These are phyloP conservation scores for Lophotriccus pileatus DNA, from an alignment of 2,797 vertebrate species.

Conservation along the genomic window DNA sequence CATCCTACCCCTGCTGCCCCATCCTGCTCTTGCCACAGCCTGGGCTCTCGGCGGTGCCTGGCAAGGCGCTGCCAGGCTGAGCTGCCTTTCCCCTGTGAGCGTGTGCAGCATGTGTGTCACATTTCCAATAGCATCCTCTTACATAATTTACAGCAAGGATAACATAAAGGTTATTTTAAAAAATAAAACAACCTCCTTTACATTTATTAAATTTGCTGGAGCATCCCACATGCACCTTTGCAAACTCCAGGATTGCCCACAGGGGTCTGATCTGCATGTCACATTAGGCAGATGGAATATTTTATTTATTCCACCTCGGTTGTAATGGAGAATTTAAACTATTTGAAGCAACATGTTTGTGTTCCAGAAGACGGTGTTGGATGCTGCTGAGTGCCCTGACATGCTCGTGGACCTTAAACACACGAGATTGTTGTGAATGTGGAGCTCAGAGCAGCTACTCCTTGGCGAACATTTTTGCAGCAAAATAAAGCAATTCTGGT, in stretches of 20 bases:
- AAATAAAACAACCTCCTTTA: conserved; percentile 57
- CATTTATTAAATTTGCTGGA: conserved; percentile 50
- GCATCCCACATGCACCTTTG: conserved; percentile 47
- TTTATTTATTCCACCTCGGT: conserved; percentile 44
- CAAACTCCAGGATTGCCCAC: conserved; percentile 38
- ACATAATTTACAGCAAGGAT: conserved; percentile 52
- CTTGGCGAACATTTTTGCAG: not conserved
- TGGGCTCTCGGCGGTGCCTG: not conserved
- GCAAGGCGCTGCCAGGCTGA: not conserved
- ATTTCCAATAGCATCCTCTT: conserved; percentile 6
- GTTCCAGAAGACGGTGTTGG: not conserved
- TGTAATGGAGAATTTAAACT: conserved; percentile 52
- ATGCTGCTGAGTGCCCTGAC: not conserved
- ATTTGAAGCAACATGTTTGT: conserved; percentile 18
- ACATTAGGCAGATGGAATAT: conserved; percentile 55
- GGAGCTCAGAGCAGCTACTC: not conserved
- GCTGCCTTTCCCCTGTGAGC: not conserved
- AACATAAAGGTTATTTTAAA: conserved; percentile 58
- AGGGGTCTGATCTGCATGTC: conserved; percentile 55
- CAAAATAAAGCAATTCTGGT: not conserved
- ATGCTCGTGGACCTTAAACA: not conserved
- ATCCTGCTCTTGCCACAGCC: not conserved
- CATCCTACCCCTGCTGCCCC: not conserved
- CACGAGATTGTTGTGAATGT: not conserved
- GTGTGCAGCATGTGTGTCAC: not conserved